phyloP scores from a whole-genome alignment of 2,113 vertebrate species.

The Trogon melanurus region DNA sequence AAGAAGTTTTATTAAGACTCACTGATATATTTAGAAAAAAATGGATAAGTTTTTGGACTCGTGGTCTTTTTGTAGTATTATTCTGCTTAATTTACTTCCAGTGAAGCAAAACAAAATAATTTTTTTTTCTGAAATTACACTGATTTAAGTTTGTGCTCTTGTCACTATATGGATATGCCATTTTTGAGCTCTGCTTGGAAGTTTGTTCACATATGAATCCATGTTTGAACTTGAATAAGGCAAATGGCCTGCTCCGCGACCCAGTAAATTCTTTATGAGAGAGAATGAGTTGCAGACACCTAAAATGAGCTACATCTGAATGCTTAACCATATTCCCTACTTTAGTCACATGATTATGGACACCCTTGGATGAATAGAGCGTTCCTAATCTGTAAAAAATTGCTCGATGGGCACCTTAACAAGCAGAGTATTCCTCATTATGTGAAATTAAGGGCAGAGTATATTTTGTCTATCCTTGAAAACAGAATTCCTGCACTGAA shows the following conservation, averaged over 20 bases:
- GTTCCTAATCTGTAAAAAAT: background rate
- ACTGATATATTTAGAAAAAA: background rate
- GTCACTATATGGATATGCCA: background rate
- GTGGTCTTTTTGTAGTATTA: background rate
- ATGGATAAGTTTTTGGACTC: background rate
- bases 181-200: background rate
- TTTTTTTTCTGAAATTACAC: background rate
- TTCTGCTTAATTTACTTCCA: background rate
- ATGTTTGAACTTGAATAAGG: background rate
- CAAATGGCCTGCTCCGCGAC: background rate
- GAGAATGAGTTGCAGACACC: background rate
- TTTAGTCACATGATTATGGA: background rate
- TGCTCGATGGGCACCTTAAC: background rate
- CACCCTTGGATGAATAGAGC: background rate
- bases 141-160: background rate
- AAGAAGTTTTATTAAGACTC: background rate
- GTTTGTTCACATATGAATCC: background rate
- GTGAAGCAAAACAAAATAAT: background rate
- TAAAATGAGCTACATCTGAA: background rate
- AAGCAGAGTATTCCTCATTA: background rate
- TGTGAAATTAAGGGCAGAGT: constrained; percentile 34
- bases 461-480: constrained; percentile 27
- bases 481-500: constrained; percentile 61
- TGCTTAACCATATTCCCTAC: background rate
- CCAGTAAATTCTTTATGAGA: background rate